Evolutionary conservation across 2,888 invertebrate species (phyloP).

Genomic region (Sinelater perroti): DNA sequence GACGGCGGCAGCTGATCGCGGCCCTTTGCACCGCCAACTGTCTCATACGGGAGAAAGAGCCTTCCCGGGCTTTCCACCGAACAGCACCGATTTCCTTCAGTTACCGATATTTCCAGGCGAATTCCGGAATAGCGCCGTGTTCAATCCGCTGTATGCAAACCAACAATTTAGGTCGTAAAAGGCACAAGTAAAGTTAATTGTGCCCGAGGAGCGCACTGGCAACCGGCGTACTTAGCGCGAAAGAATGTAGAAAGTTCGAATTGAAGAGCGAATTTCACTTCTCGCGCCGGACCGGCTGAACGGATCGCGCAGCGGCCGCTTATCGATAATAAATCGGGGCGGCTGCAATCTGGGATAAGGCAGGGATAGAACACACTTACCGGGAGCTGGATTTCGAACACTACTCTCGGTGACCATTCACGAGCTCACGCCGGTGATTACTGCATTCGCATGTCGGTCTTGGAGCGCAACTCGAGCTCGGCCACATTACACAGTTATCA

Average conservation of each 20-base stretch:
- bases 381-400: conserved; percentile 19
- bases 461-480: conserved; percentile 29
- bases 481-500: conserved; percentile 42
- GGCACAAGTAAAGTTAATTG: too few relatives aligned
- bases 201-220: conserved; percentile 10
- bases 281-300: background rate
- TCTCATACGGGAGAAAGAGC: conserved; percentile 1
- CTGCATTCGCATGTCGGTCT: conserved; percentile 32
- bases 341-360: too few relatives aligned
- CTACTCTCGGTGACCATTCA: conserved; percentile 20
- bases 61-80: too few relatives aligned
- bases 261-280: conserved; percentile 13
- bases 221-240: conserved; percentile 7
- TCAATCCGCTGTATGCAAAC: conserved; percentile 15
- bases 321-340: background rate
- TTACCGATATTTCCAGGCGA: too few relatives aligned
- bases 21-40: too few relatives aligned
- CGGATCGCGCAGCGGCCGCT: too few relatives aligned
- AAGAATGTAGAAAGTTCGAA: conserved; percentile 15
- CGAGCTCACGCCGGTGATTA: conserved; percentile 25
- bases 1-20: too few relatives aligned
- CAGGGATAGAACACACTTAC: conserved; percentile 7
- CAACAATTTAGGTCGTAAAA: conserved; percentile 11
- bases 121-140: too few relatives aligned
- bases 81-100: too few relatives aligned